Base-by-base conservation (phyloP, 2,113 vertebrate species). In the Lagopus leucura region DNA sequence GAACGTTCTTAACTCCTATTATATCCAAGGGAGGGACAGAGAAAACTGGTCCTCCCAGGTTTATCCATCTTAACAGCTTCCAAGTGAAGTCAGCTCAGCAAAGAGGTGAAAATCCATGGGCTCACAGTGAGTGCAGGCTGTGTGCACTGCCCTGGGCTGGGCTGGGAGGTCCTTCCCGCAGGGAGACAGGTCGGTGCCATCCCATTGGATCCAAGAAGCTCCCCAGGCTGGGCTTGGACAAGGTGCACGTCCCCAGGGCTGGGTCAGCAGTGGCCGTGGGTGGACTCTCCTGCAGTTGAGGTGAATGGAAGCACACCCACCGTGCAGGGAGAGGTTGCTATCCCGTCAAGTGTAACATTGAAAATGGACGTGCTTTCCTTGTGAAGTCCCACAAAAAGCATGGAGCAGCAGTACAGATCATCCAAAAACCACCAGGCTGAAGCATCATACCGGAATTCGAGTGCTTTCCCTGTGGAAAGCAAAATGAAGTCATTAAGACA, bases 41-140 rank as follows among this genome's bases (percentile, higher is more conserved):
- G 32, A 12, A 64, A 93, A 79, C 0, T 2, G 52, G 36, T 66
- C n/a, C n/a, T 87, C 17, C n/a, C 0, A 0, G 15, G 8, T 65
- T 91, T 70, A 58, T 70, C 34, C 24, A 24, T 61, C 15, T 50
- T 65, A 65, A 78, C 80, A 48, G 81, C 47, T 52, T 8, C 3
- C 2, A 1, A 69, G 38, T 3, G 60, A 74, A 45, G 34, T 43
- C 72, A n/a, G 32, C 10, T 57, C 15, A 13, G 71, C 27, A 54
- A 74, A 7, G 10, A 50, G 34, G 34, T 7, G 19, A 63, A 47
- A 48, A 32, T 34, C 58, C 15, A 17, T 10, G 15, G 36, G 60
- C 15, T 63, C 14, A 24, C 55, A 58, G 55, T n/a, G 55, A 57
- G 55, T 6, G 5, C 32, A 13, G 38, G 36, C 61, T 64, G 61